Conservation (phyloP, 2,113 vertebrate genomes). For the Phyllopteryx taeniolatus region DNA sequence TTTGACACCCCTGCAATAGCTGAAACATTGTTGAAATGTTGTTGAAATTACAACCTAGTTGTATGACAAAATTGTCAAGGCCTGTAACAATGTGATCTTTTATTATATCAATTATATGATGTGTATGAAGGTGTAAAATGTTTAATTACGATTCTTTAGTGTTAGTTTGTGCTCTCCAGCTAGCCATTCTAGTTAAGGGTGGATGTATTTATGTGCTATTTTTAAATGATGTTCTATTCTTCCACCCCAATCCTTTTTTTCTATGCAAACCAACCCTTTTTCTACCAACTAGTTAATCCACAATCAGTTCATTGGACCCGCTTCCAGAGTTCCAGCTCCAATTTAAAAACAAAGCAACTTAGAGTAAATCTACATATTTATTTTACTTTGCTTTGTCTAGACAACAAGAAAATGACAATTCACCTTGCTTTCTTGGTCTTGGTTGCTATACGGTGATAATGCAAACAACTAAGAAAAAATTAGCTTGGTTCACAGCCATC, state of each 20-base stretch:
- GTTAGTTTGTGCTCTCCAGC: background rate
- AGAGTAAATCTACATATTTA: constrained; percentile 58
- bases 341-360: constrained; percentile 25
- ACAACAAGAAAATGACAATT: constrained; percentile 57
- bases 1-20: no score
- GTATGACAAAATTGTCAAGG: no score
- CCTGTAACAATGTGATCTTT: no score
- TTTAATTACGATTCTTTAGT: background rate
- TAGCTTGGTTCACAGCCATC: constrained; percentile 15
- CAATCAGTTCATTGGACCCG: background rate
- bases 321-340: background rate
- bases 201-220: background rate
- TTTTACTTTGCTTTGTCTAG: constrained; percentile 57
- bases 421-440: constrained; percentile 37
- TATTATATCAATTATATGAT: no score
- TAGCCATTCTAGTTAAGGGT: no score
- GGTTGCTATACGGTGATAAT: constrained; percentile 59
- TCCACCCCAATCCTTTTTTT: background rate
- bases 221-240: background rate
- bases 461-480: constrained; percentile 52
- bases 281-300: background rate
- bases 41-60: no score
- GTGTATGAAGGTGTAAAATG: background rate
- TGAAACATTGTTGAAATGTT: no score
- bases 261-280: background rate